Conservation (phyloP, 2,888 invertebrate species). For the Brachypalpus laphriformis region DNA sequence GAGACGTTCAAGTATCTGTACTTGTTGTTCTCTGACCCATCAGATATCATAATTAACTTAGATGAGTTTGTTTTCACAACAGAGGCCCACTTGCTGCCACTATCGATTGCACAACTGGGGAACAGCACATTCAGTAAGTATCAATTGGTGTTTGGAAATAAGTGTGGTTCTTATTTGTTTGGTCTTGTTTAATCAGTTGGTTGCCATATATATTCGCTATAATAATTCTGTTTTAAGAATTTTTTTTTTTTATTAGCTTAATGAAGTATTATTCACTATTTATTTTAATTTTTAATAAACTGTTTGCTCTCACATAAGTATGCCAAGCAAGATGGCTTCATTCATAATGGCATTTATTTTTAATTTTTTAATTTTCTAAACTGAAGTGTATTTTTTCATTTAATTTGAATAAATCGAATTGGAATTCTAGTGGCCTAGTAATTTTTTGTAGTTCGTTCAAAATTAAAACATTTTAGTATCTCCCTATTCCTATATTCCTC, state of each 20-base stretch:
- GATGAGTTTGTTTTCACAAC: constrained; percentile 95
- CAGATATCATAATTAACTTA: constrained; percentile 91
- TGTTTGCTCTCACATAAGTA: background rate
- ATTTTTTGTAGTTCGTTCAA: too few species aligned
- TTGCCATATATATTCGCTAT: background rate
- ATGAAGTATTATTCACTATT: constrained; percentile 1
- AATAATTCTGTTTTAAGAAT: constrained; percentile 54
- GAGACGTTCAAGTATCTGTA: constrained; percentile 99
- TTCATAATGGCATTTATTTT: background rate
- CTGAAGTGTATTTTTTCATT: background rate
- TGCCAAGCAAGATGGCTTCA: background rate
- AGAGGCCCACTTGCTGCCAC: constrained; percentile 97
- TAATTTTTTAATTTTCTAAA: background rate
- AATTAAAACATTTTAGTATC: too few species aligned
- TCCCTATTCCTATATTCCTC: too few species aligned
- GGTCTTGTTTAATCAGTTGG: constrained; percentile 21
- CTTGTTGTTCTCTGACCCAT: constrained; percentile 94
- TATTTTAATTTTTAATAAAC: background rate
- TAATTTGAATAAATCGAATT: background rate
- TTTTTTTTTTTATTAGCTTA: background rate
- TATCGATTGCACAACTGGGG: constrained; percentile 89
- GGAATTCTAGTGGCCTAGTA: background rate
- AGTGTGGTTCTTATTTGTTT: constrained; percentile 35
- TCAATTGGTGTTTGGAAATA: constrained; percentile 47
- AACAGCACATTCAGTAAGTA: constrained; percentile 83